Conservation (phyloP, 1,140 invertebrate species). For the Watersipora subatra region DNA sequence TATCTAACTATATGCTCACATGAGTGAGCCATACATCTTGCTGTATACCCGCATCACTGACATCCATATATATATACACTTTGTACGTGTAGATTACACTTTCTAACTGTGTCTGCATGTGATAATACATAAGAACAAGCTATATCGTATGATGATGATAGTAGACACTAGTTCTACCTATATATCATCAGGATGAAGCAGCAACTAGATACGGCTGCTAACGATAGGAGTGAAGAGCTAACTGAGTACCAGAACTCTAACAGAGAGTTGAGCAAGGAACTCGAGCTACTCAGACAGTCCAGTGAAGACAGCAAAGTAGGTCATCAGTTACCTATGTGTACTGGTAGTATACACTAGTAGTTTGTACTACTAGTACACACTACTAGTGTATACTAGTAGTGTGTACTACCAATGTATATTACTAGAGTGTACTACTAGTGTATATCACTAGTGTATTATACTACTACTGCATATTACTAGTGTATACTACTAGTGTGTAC, state of each 20-base stretch:
- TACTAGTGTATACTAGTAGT: neutral
- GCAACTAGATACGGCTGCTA: conserved; percentile 84
- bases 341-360: neutral
- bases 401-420: neutral
- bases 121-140: neutral
- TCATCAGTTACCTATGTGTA: neutral
- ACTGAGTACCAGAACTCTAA: conserved; percentile 83
- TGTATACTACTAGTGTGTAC: neutral
- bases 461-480: neutral
- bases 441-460: neutral
- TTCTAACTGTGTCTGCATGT: too few species aligned
- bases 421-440: neutral
- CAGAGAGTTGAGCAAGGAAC: conserved; percentile 85
- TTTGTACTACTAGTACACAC: neutral
- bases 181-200: conserved; percentile 59
- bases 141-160: neutral
- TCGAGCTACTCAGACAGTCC: conserved; percentile 48
- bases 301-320: conserved; percentile 2
- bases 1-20: neutral
- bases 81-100: too few species aligned
- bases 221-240: conserved; percentile 86
- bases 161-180: neutral
- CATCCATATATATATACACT: neutral
- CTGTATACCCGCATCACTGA: neutral
- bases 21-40: neutral